These are phyloP conservation scores for Helicoverpa assulta DNA, from an alignment of 2,888 invertebrate genomes.

Conservation along the genomic window DNA sequence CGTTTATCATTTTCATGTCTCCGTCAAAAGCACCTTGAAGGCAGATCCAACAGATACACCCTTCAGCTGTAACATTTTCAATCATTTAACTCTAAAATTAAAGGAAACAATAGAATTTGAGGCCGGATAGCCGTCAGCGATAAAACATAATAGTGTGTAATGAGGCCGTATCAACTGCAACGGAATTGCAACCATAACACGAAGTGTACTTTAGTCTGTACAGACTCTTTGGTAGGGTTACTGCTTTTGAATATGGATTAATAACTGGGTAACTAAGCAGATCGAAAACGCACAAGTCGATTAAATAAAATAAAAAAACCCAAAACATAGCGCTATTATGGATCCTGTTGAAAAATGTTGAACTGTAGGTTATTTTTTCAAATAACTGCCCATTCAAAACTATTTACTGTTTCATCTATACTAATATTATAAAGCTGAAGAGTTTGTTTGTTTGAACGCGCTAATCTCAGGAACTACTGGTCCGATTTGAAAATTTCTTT, in stretches of 20 bases:
- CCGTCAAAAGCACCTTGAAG: neutral
- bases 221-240: constrained; percentile 41
- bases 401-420: too few relatives aligned
- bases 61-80: constrained; percentile 30
- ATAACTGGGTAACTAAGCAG: neutral
- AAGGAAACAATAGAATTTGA: constrained; percentile 56
- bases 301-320: too few relatives aligned
- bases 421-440: too few relatives aligned
- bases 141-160: constrained; percentile 59
- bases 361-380: too few relatives aligned
- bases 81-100: constrained; percentile 26
- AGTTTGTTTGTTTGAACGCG: too few relatives aligned
- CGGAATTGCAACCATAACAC: constrained; percentile 40
- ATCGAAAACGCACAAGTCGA: too few relatives aligned
- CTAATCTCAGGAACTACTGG: too few relatives aligned
- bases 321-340: too few relatives aligned
- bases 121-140: constrained; percentile 49
- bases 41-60: neutral
- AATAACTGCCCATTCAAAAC: too few relatives aligned
- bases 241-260: neutral
- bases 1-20: neutral
- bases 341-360: too few relatives aligned
- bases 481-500: too few relatives aligned
- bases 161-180: constrained; percentile 50
- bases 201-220: constrained; percentile 38